Conservation (phyloP, 2,113 vertebrate species). For the Hemibagrus wyckioides region DNA sequence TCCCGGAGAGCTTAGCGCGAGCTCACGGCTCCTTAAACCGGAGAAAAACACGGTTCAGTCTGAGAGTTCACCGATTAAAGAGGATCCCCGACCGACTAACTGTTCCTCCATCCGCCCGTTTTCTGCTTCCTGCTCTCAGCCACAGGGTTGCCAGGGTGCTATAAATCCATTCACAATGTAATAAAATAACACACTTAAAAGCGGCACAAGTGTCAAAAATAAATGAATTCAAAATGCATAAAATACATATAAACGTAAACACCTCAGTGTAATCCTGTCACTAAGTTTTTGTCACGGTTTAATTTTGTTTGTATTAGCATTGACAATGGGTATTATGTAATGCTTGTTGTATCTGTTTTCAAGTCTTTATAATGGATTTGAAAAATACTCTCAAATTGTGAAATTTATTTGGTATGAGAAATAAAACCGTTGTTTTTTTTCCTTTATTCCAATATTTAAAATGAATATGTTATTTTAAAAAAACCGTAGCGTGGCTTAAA, state of each 20-base stretch:
- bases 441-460: background rate
- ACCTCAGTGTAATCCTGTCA: background rate
- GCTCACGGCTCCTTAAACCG: background rate
- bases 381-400: background rate
- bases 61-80: background rate
- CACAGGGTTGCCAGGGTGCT: slow-evolving; percentile 13
- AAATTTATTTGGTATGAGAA: background rate
- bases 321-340: background rate
- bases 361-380: too few relatives aligned
- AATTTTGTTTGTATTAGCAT: too few relatives aligned
- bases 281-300: background rate
- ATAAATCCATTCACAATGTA: background rate
- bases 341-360: too few relatives aligned
- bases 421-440: background rate
- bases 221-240: too few relatives aligned
- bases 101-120: slow-evolving; percentile 31
- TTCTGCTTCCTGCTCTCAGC: slow-evolving; percentile 11
- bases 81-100: background rate
- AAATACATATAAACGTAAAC: too few relatives aligned
- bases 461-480: background rate
- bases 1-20: background rate
- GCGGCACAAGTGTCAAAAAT: too few relatives aligned
- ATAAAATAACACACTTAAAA: background rate
- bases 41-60: slow-evolving; percentile 23
- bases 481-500: background rate